Evolutionary conservation across 2,888 invertebrate genomes (phyloP).

Genomic region (Quadroppia sp.): DNA sequence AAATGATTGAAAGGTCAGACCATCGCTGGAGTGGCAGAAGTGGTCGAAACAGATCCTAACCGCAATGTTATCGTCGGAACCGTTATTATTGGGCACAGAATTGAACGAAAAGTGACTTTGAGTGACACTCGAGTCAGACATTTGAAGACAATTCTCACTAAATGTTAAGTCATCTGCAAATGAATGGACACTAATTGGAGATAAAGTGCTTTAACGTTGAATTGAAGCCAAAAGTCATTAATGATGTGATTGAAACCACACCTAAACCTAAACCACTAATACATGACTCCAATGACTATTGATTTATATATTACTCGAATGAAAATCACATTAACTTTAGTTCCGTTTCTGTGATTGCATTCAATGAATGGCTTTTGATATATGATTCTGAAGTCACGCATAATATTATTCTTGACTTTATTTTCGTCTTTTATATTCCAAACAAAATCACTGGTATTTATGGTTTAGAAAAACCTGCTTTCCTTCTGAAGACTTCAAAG

Average conservation of each 20-base stretch:
- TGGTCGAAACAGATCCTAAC: not conserved
- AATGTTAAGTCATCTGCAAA: not conserved
- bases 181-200: not conserved
- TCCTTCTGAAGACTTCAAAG: too few relatives aligned
- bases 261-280: too few relatives aligned
- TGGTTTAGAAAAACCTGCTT: not conserved
- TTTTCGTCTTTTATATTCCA: not conserved
- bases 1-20: conserved; percentile 12
- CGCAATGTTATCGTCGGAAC: not conserved
- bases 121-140: not conserved
- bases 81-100: not conserved
- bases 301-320: not conserved
- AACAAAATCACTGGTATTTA: not conserved
- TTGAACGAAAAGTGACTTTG: not conserved
- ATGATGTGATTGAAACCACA: too few relatives aligned
- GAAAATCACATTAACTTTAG: not conserved
- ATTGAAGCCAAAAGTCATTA: too few relatives aligned
- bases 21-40: not conserved
- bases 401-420: not conserved
- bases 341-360: not conserved
- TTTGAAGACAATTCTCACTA: not conserved
- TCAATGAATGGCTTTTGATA: not conserved
- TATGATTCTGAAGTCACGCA: not conserved
- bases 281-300: not conserved
- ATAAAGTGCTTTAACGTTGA: not conserved